Conservation (phyloP, 2,113 vertebrate species). For the Phylloscopus trochiloides region DNA sequence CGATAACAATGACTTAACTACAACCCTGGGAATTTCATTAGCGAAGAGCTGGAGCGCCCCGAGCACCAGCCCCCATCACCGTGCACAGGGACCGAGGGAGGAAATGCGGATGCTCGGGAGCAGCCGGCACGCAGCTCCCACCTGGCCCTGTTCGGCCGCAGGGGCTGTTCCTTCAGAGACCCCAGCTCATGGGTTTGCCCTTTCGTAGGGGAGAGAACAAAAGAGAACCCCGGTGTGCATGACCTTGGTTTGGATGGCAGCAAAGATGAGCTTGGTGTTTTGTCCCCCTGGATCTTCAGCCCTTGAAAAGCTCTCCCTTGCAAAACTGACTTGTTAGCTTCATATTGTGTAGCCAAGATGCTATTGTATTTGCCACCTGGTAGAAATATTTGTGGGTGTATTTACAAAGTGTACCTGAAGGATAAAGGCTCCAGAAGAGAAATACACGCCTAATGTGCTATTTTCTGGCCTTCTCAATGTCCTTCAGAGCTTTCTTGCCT, state of each 20-base stretch:
- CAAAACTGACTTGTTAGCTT: neutral
- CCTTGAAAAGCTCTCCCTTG: neutral
- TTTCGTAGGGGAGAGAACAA: neutral
- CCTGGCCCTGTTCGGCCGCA: neutral
- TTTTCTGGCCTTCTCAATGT: neutral
- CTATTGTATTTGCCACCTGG: neutral
- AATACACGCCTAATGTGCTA: fast-evolving
- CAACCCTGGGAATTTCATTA: neutral
- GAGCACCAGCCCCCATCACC: fast-evolving
- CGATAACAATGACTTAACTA: constrained; percentile 11
- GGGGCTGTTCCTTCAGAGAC: fast-evolving
- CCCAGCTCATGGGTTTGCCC: fast-evolving
- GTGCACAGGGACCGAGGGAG: fast-evolving
- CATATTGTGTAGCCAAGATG: neutral
- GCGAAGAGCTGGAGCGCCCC: neutral
- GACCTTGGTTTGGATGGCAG: neutral
- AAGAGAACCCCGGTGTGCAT: fast-evolving
- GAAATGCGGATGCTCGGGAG: fast-evolving
- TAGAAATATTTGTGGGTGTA: neutral
- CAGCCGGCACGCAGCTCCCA: neutral
- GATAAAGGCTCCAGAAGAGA: neutral
- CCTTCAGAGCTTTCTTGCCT: neutral
- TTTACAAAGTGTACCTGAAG: neutral
- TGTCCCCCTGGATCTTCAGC: neutral
- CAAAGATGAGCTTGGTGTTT: neutral